Base-by-base conservation (phyloP, 1,140 invertebrate species). In the Galleria mellonella region DNA sequence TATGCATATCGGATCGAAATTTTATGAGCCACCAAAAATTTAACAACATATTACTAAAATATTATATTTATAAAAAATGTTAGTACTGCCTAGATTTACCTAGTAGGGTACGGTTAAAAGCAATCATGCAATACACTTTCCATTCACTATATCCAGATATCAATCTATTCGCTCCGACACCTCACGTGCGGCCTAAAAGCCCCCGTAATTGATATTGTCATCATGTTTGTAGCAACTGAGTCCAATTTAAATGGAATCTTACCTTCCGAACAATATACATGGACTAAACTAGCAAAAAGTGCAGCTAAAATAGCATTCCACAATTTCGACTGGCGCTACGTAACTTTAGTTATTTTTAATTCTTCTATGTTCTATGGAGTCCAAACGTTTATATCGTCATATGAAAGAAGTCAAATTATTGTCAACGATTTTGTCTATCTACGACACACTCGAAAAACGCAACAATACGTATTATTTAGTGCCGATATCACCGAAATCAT, bases 311-410 rank as follows among this genome's bases (percentile, higher is more conserved):
- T 83, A 42, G 74, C 74, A 0, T 33, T 54, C 6, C 37, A 67
- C 10, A 74, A 78, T 43, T 83, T 83, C 38, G 51, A 67, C 29
- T 76, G 72, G 65, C 54, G 69, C 7, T 72, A 66, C 36, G 48
- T 55, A 4, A 78, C 78, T 2, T 55, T 78, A 4, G 49, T 83
- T 23, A 17, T 74, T 6, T 68, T 68, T 29, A 79, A 74, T 49
- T 49, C 67, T 5, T 58, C 62, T 2, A 30, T 72, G 0, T 14
- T 52, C 0, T 62, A 45, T 42, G 65, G 67, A 1, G 52, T 69
- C 0, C 57, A 62, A 15, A 32, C 37, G 1, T 79, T 83, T 51
- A 28, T 75, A 1, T 28, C 39, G 11, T 39, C 27, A 11, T 79
- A 69, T 30, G 35, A 54, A 11, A 79, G 76, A 35, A 68, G 48